phyloP scores from a whole-genome alignment of 2,888 invertebrate genomes.

The Amphipyra berbera region DNA sequence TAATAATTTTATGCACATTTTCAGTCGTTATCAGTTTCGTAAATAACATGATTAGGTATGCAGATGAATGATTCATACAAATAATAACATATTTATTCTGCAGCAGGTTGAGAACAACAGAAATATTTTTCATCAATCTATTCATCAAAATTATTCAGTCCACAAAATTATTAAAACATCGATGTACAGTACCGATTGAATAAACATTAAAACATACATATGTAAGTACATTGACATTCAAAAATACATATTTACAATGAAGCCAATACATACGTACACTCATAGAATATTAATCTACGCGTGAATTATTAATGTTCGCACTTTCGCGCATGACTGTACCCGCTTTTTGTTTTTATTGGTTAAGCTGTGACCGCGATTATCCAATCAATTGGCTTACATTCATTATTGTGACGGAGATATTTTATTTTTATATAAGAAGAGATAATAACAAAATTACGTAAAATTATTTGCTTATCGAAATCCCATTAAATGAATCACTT shows the following conservation, averaged over 20 bases:
- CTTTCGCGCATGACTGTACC: conserved; percentile 20
- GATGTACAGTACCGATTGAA: conserved; percentile 11
- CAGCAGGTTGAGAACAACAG: neutral
- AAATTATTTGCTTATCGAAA: too few species aligned
- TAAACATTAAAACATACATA: conserved; percentile 35
- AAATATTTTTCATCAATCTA: neutral
- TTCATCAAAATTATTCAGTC: neutral
- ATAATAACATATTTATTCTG: neutral
- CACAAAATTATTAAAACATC: conserved; percentile 27
- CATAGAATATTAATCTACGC: conserved; percentile 26
- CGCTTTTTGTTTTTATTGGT: conserved; percentile 28
- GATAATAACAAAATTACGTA: too few species aligned
- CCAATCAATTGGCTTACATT: conserved; percentile 21
- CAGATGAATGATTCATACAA: too few species aligned
- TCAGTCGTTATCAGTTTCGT: too few species aligned
- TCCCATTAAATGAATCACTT: too few species aligned
- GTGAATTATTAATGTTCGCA: conserved; percentile 35
- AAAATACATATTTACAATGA: conserved; percentile 21
- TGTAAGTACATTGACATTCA: conserved; percentile 18
- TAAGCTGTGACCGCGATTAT: conserved; percentile 9
- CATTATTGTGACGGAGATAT: conserved; percentile 4
- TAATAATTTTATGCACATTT: too few species aligned
- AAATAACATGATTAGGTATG: too few species aligned
- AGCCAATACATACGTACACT: conserved; percentile 6
- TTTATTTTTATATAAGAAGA: conserved; percentile 1